Percentiles rank a stretch among this genome's conserved stretches.
Evolutionary conservation across 2,113 vertebrate species (phyloP).

Genomic region (Rhabdornis inornatus): DNA sequence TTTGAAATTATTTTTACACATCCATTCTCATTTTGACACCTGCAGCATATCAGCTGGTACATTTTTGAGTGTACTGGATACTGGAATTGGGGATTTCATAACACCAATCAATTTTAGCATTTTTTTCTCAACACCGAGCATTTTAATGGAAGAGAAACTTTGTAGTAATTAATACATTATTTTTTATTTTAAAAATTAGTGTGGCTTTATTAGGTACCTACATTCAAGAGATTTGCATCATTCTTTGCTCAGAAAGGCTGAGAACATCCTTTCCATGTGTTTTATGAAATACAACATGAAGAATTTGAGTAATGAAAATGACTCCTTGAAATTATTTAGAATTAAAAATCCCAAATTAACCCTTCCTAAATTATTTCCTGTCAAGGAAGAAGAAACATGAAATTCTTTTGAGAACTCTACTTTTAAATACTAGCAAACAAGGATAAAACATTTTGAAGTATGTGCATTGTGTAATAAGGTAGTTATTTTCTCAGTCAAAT

Average conservation of each 20-base stretch:
- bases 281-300: background rate
- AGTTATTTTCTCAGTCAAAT: background rate
- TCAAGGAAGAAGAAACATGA: background rate
- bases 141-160: background rate
- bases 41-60: background rate
- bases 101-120: background rate
- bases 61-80: background rate
- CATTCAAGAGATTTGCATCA: background rate
- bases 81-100: background rate
- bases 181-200: background rate
- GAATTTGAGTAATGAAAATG: background rate
- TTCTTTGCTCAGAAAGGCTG: background rate
- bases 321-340: background rate
- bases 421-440: background rate
- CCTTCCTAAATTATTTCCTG: background rate
- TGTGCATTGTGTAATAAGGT: background rate
- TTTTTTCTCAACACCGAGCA: background rate
- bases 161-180: background rate
- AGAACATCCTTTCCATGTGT: background rate
- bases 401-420: background rate
- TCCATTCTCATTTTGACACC: background rate
- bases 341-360: background rate
- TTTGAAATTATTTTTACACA: background rate
- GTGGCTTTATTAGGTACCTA: background rate
- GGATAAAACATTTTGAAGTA: background rate